phyloP scores from a whole-genome alignment of 2,113 vertebrate species.

The Climacteris rufus region DNA sequence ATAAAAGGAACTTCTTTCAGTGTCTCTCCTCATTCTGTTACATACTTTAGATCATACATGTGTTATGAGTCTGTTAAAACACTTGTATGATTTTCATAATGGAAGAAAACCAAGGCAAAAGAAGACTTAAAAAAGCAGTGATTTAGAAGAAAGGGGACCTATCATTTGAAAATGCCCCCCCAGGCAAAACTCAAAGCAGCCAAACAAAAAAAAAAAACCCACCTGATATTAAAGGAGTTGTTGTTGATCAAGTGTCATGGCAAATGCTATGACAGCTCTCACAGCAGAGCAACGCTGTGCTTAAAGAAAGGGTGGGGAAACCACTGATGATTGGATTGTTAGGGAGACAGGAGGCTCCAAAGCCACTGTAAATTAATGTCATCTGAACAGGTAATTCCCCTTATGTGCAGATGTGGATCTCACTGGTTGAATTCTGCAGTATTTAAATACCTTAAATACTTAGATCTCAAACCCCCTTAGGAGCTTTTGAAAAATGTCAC shows the following conservation, averaged over 20 bases:
- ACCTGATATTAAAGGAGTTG: neutral
- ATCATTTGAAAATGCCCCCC: neutral
- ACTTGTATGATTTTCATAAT: neutral
- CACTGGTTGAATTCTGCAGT: neutral
- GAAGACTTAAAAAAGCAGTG: neutral
- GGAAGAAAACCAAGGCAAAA: neutral
- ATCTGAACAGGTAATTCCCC: neutral
- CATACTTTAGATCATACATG: rapidly evolving
- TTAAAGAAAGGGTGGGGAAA: neutral
- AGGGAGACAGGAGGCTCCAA: neutral
- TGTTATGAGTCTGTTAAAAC: neutral
- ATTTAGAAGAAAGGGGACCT: neutral
- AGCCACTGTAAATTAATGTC: neutral
- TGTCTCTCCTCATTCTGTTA: neutral
- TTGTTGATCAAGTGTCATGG: neutral
- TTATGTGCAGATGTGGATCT: neutral
- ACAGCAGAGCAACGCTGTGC: neutral
- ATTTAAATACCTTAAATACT: neutral
- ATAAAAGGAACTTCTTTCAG: neutral
- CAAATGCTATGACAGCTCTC: neutral
- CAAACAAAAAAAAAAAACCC: rapidly evolving
- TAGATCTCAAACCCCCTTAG: neutral
- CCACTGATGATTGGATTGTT: no score
- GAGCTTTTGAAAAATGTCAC: neutral
- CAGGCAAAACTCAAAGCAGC: neutral